phyloP scores from a whole-genome alignment of 64 coral and sea anemone genomes.

The Dendrophyllia cribrosa region DNA sequence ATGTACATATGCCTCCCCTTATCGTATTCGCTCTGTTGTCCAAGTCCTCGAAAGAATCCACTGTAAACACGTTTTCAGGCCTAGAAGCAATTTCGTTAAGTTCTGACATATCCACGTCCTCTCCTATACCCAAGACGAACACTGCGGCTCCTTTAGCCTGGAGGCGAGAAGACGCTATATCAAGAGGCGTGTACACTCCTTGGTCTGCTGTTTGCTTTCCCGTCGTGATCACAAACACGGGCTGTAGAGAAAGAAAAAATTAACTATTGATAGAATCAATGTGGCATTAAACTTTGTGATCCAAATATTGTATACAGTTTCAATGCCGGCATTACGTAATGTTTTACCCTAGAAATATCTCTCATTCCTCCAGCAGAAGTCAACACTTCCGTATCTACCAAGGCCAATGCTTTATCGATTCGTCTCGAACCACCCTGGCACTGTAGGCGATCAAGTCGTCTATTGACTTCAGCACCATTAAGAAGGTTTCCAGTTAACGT shows the following conservation, averaged over 20 bases:
- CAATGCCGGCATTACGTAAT: too few relatives aligned
- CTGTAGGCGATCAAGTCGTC: slow-evolving; percentile 24
- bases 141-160: slow-evolving; percentile 32
- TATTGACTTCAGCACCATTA: slow-evolving; percentile 25
- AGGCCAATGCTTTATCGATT: slow-evolving; percentile 69
- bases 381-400: slow-evolving; percentile 55
- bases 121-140: slow-evolving; percentile 54
- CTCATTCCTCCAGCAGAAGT: slow-evolving; percentile 44
- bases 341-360: slow-evolving; percentile 45
- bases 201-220: slow-evolving; percentile 53
- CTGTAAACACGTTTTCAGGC: slow-evolving; percentile 37
- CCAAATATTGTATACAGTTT: too few relatives aligned
- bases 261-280: too few relatives aligned
- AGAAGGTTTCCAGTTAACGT: slow-evolving; percentile 24
- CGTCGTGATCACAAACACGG: slow-evolving; percentile 45
- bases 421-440: slow-evolving; percentile 55
- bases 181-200: slow-evolving; percentile 14
- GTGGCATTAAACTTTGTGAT: too few relatives aligned
- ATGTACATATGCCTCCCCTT: not conserved
- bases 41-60: slow-evolving; percentile 41
- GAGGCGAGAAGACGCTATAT: slow-evolving; percentile 25
- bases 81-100: slow-evolving; percentile 47
- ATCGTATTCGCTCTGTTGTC: not conserved
- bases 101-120: slow-evolving; percentile 28
- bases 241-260: not conserved